Conservation (phyloP, 1,140 invertebrate species). For the Lasaia peninsularis region DNA sequence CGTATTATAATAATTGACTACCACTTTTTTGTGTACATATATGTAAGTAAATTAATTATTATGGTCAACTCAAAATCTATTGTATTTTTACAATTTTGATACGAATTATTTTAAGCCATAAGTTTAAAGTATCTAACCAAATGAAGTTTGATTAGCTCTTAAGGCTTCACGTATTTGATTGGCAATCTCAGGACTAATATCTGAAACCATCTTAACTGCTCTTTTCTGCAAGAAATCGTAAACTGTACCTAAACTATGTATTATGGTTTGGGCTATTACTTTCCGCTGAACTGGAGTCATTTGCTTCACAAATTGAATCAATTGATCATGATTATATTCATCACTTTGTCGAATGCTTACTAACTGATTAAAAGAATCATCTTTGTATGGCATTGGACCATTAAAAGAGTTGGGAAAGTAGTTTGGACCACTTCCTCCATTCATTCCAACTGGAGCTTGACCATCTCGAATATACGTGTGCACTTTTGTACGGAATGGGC, state of each 20-base stretch:
- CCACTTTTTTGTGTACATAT: too few species aligned
- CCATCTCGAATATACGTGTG: conserved; percentile 86
- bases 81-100: too few species aligned
- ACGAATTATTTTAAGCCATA: neutral
- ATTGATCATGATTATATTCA: conserved; percentile 90
- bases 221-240: conserved; percentile 5
- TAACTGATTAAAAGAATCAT: conserved; percentile 39
- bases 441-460: conserved; percentile 78
- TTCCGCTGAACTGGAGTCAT: conserved; percentile 82
- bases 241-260: conserved; percentile 82
- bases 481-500: conserved; percentile 75
- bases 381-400: conserved; percentile 80
- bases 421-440: conserved; percentile 88
- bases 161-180: neutral
- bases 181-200: conserved; percentile 13
- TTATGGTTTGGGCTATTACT: conserved; percentile 88
- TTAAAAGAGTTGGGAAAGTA: conserved; percentile 95
- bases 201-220: neutral
- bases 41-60: too few species aligned
- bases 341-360: conserved; percentile 73
- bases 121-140: neutral
- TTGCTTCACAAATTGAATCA: conserved; percentile 85
- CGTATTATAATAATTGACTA: too few species aligned
- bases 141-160: neutral
- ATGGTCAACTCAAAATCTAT: too few species aligned